A percentile compares a stretch with the other conserved stretches of the same genome.
Conservation (phyloP, 2,113 vertebrate genomes). For the Stercorarius parasiticus region DNA sequence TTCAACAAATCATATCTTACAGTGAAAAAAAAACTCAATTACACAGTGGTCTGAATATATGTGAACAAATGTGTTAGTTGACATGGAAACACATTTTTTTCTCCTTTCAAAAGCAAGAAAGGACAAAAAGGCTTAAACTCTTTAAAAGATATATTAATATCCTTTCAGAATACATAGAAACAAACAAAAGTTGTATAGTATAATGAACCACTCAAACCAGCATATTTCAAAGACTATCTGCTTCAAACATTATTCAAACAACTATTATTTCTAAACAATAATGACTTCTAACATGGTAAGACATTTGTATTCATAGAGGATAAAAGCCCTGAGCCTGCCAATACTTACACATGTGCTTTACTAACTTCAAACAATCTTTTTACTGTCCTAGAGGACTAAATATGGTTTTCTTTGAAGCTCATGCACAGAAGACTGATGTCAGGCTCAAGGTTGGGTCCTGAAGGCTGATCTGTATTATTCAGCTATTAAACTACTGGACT, state of each 20-base stretch:
- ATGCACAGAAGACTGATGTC: conserved; percentile 25
- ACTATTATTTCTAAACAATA: conserved; percentile 54
- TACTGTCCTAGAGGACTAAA: conserved; percentile 51
- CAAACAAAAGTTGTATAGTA: conserved; percentile 4
- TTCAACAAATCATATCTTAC: not conserved
- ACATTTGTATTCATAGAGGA: conserved; percentile 53
- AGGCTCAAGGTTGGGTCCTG: conserved; percentile 29
- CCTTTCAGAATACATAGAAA: conserved; percentile 11
- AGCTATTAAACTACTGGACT: conserved; percentile 4
- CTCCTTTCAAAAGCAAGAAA: conserved; percentile 2
- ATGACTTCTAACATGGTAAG: conserved; percentile 28
- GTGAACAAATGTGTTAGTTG: conserved; percentile 9
- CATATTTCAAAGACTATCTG: conserved; percentile 32
- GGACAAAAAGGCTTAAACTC: not conserved
- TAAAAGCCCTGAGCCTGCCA: conserved; percentile 46
- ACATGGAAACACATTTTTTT: conserved; percentile 31
- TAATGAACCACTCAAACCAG: not conserved
- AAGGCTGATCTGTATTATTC: conserved; percentile 43
- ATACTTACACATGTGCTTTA: conserved; percentile 35
- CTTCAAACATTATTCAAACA: conserved; percentile 43
- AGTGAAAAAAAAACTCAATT: conserved; percentile 5
- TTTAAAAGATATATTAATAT: conserved; percentile 17
- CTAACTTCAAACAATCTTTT: conserved; percentile 55
- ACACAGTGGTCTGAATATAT: not conserved
- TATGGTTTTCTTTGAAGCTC: conserved; percentile 52